Evolutionary conservation across 1,140 invertebrate species (phyloP).

Genomic region (Teleopsis dalmanni): DNA sequence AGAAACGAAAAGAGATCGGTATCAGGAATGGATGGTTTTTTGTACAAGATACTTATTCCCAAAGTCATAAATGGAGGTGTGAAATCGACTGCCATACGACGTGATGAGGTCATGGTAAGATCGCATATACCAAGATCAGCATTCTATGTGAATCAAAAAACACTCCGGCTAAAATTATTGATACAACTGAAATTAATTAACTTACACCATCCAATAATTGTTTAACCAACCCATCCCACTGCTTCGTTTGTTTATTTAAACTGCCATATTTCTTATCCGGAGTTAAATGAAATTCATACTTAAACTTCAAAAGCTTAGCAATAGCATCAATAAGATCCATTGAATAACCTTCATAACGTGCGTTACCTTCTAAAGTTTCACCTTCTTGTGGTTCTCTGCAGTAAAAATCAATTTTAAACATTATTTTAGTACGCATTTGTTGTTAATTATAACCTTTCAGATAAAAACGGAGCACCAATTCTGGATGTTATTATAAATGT

Average conservation of each 20-base stretch:
- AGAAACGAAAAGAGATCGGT: conserved; percentile 79
- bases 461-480: conserved; percentile 71
- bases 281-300: conserved; percentile 64
- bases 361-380: conserved; percentile 48
- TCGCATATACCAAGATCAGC: conserved; percentile 89
- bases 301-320: conserved; percentile 64
- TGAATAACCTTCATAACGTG: conserved; percentile 67
- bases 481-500: conserved; percentile 52
- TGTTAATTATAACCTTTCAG: conserved; percentile 47
- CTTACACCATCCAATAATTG: conserved; percentile 72
- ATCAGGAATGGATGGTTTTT: conserved; percentile 60
- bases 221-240: conserved; percentile 82
- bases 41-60: conserved; percentile 74
- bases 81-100: conserved; percentile 79
- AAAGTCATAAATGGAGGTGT: conserved; percentile 83
- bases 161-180: not conserved
- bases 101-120: conserved; percentile 81
- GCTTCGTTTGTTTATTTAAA: conserved; percentile 58
- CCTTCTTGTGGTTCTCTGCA: conserved; percentile 32
- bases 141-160: conserved; percentile 53
- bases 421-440: too few relatives aligned
- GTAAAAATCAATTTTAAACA: conserved; percentile 3
- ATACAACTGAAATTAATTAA: conserved; percentile 11
- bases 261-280: conserved; percentile 67
- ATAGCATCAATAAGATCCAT: conserved; percentile 74